Percentiles rank a stretch among this genome's conserved stretches.
phyloP scores from a whole-genome alignment of 2,797 vertebrate species.

The Triplophysa bombifrons region DNA sequence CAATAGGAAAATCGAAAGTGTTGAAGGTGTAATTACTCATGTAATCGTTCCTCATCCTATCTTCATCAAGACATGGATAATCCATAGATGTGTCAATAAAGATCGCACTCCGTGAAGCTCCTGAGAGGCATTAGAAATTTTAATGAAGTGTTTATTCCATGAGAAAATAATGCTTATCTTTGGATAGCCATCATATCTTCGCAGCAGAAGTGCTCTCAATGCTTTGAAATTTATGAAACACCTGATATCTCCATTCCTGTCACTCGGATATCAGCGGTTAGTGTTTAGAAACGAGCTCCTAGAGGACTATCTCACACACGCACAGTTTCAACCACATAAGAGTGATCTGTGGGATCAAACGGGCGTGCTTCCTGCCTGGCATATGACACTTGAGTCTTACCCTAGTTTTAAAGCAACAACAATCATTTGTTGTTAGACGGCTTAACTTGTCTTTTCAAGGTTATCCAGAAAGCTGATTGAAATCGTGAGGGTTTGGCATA shows the following conservation, averaged over 20 bases:
- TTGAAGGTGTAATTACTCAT: slow-evolving; percentile 62
- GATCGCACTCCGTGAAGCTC: slow-evolving; percentile 38
- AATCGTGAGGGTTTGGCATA: slow-evolving; percentile 43
- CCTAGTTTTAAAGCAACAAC: slow-evolving; percentile 2
- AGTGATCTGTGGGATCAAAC: slow-evolving; percentile 14
- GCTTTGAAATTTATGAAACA: slow-evolving; percentile 6
- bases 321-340: slow-evolving; percentile 11
- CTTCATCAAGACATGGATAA: slow-evolving; percentile 45
- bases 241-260: slow-evolving; percentile 50
- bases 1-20: slow-evolving; percentile 48
- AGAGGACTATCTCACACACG: not conserved
- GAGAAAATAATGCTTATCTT: slow-evolving; percentile 14
- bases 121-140: not conserved
- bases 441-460: slow-evolving; percentile 52
- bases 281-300: slow-evolving; percentile 1
- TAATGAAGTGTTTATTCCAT: slow-evolving; percentile 23
- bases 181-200: slow-evolving; percentile 17
- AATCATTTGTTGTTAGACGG: slow-evolving; percentile 18
- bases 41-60: slow-evolving; percentile 53
- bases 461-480: slow-evolving; percentile 47
- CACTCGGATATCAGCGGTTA: slow-evolving; percentile 30
- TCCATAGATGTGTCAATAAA: slow-evolving; percentile 41
- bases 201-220: slow-evolving; percentile 22
- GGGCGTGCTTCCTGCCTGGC: slow-evolving; percentile 10
- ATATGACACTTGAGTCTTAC: slow-evolving; percentile 4